These are phyloP conservation scores for Athripsodes cinereus DNA, from an alignment of 2,888 invertebrate species.

Conservation along the genomic window DNA sequence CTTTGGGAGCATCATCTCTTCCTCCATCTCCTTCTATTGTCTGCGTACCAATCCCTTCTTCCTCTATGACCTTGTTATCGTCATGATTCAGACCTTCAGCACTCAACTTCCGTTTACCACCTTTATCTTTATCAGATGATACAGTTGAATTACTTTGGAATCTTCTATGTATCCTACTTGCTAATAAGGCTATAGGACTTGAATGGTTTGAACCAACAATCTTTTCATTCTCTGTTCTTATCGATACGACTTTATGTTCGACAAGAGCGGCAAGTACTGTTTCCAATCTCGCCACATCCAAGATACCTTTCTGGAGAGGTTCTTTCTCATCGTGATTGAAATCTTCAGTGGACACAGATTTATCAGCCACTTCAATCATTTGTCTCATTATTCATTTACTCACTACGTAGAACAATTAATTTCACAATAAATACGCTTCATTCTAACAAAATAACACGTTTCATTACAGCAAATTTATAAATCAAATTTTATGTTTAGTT, in stretches of 20 bases:
- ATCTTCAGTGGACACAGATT: conserved; percentile 26
- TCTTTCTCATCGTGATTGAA: conserved; percentile 19
- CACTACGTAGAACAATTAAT: not conserved
- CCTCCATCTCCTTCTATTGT: conserved; percentile 1
- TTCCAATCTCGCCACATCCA: conserved; percentile 56
- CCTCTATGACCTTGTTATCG: conserved; percentile 10
- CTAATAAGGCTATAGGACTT: conserved; percentile 25
- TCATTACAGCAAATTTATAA: too few relatives aligned
- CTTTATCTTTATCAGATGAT: conserved; percentile 17
- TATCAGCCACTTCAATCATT: conserved; percentile 27
- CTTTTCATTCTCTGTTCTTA: conserved; percentile 24
- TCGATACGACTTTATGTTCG: conserved; percentile 50
- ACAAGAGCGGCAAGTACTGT: conserved; percentile 65
- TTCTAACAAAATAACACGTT: too few relatives aligned
- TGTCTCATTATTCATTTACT: conserved; percentile 24
- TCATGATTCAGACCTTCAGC: conserved; percentile 20
- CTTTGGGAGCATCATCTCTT: conserved; percentile 13
- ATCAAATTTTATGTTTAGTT: too few relatives aligned
- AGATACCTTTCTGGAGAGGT: conserved; percentile 21
- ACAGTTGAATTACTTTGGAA: conserved; percentile 26
- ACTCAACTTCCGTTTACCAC: conserved; percentile 21
- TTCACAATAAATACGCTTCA: too few relatives aligned
- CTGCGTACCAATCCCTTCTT: not conserved
- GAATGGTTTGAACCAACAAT: conserved; percentile 21
- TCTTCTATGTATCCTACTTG: conserved; percentile 21